Percentiles rank a stretch among this genome's conserved stretches.
Conservation (phyloP, 2,113 vertebrate genomes). For the Coryphaenoides rupestris region DNA sequence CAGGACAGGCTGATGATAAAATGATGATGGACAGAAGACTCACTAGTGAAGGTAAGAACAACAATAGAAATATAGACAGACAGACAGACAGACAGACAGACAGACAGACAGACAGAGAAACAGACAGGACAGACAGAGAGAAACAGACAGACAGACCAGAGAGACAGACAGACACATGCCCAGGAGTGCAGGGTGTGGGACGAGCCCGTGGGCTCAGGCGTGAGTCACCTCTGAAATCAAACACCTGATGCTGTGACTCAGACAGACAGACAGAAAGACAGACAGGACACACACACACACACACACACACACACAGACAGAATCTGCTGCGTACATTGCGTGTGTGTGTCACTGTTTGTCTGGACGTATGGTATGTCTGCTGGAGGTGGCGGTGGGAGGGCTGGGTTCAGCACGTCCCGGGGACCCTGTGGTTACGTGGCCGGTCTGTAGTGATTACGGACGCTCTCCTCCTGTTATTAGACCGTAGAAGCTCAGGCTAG, state of each 20-base stretch:
- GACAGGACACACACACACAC: no score
- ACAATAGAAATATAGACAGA: no score
- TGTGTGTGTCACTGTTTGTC: not conserved
- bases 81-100: conserved; percentile 2
- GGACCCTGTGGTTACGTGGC: no score
- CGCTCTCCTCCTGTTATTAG: no score
- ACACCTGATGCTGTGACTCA: conserved; percentile 46
- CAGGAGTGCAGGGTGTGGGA: conserved; percentile 32
- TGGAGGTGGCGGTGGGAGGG: no score
- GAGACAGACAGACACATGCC: conserved; percentile 34
- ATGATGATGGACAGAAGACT: conserved; percentile 51
- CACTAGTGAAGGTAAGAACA: conserved; percentile 12
- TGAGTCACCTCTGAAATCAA: conserved; percentile 6
- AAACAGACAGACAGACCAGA: conserved; percentile 3
- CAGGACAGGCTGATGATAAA: not conserved
- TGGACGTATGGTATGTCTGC: no score
- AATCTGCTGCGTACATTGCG: not conserved
- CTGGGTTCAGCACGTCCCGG: no score
- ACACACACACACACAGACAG: no score
- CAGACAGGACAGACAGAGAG: no score
- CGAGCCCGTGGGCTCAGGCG: not conserved
- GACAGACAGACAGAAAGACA: no score
- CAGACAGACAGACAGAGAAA: conserved; percentile 19
- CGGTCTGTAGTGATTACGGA: no score
- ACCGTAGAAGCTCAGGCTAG: no score